Evolutionary conservation across 2,113 vertebrate species (phyloP), one percentile per base, ranked within the genome.

Genomic region (Cyprinus carpio): DNA sequence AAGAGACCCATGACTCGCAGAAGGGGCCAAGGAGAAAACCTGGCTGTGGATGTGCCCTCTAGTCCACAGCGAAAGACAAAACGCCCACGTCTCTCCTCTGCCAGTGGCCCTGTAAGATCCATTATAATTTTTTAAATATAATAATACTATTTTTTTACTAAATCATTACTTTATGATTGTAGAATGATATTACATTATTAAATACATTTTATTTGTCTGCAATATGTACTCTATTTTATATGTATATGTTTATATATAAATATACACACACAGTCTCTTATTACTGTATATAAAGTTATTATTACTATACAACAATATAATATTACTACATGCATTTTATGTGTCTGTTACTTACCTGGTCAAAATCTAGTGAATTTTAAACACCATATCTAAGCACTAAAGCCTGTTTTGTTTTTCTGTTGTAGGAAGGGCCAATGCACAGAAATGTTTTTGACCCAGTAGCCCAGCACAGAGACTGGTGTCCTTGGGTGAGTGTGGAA

Each of bases 381-480:
- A 64, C 12, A 6, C 25, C 10, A 27, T 23, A 58, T 58, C 8
- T n/a, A 58, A 58, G 9, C 56, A 58, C 56, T 58, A 20, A 62
- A 15, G 62, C 62, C 25, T 27, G 12, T 65, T 67, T 67, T 31
- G 6, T 31, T 46, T 84, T 43, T 84, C 51, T n/a, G 1, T 88
- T 86, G 83, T 90, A 98, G 98, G 97, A 97, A 78, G 78, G 88
- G 1, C 85, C 91, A 0, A 87, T 95, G 75, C 58, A 89, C 49
- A 95, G 93, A 90, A 94, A 91, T 64, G 92, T 94, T 62, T 98
- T 99, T 49, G 95, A 98, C 80, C 98, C 98, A 8, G 87, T 95
- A 6, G 93, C 93, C 27, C 98, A 99, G 91, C 98, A 99, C 88
- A 95, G 97, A 1, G 96, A 97, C 87, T 99, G 98, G 98, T 99